phyloP scores from a whole-genome alignment of 1,140 invertebrate genomes.

The Asobara japonica region DNA sequence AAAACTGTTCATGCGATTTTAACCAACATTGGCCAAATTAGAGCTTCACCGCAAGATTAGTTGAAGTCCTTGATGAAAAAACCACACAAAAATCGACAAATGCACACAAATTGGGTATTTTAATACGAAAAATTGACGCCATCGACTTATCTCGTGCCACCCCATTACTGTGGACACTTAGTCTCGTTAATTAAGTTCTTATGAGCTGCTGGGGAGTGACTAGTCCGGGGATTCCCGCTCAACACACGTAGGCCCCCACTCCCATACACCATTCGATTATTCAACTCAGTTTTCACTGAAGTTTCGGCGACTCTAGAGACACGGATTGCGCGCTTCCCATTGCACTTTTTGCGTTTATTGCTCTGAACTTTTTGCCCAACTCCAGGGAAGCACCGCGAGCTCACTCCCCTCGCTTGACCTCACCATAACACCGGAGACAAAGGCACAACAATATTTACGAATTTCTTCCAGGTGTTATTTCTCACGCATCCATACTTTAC shows the following conservation, averaged over 20 bases:
- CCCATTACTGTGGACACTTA: too few species aligned
- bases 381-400: too few species aligned
- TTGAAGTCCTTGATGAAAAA: too few species aligned
- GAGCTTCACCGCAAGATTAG: too few species aligned
- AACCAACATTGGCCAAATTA: too few species aligned
- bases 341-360: background rate
- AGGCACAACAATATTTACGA: background rate
- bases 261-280: background rate
- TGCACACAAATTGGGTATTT: too few species aligned
- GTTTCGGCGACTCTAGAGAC: background rate
- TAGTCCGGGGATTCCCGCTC: background rate
- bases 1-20: too few species aligned
- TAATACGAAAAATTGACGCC: too few species aligned
- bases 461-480: background rate
- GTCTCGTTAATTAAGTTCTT: too few species aligned
- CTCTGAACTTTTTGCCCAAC: background rate
- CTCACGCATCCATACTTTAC: background rate
- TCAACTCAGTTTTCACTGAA: background rate
- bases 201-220: background rate
- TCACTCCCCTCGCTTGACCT: background rate
- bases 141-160: too few species aligned
- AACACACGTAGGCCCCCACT: background rate
- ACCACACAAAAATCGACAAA: too few species aligned
- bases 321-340: background rate
- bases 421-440: background rate